Evolutionary conservation across 2,113 vertebrate species (phyloP).

Genomic region (Channa argus): DNA sequence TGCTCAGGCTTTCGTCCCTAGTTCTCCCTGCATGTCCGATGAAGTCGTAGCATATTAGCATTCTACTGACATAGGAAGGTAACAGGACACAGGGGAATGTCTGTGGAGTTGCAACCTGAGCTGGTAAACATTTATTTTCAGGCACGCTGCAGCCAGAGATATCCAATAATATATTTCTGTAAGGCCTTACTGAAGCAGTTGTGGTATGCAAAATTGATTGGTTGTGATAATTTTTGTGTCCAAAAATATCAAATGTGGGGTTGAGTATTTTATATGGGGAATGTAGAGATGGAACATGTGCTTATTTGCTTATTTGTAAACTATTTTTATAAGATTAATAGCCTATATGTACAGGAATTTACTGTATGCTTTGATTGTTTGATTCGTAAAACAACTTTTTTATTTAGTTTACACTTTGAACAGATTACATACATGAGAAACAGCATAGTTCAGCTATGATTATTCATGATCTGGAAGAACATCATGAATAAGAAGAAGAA

Average conservation of each 20-base stretch:
- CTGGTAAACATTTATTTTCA: conserved; percentile 80
- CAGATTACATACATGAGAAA: no score
- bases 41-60: conserved; percentile 78
- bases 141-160: conserved; percentile 60
- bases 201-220: conserved; percentile 35
- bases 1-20: conserved; percentile 66
- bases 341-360: no score
- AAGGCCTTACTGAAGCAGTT: conserved; percentile 24
- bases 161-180: conserved; percentile 45
- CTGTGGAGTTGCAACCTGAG: conserved; percentile 70
- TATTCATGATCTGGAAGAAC: no score
- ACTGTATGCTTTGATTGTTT: no score
- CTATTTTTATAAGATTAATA: no score
- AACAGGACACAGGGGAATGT: conserved; percentile 68
- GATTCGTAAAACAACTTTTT: no score
- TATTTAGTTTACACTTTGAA: no score
- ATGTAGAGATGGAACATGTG: background rate
- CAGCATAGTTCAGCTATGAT: no score
- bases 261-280: background rate
- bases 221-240: conserved; percentile 7
- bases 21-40: conserved; percentile 66
- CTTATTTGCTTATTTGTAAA: no score
- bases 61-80: conserved; percentile 79
- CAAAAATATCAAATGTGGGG: background rate
- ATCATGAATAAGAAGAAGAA: no score